Evolutionary conservation across 2,113 vertebrate species (phyloP).

Genomic region (Megaleporinus macrocephalus): DNA sequence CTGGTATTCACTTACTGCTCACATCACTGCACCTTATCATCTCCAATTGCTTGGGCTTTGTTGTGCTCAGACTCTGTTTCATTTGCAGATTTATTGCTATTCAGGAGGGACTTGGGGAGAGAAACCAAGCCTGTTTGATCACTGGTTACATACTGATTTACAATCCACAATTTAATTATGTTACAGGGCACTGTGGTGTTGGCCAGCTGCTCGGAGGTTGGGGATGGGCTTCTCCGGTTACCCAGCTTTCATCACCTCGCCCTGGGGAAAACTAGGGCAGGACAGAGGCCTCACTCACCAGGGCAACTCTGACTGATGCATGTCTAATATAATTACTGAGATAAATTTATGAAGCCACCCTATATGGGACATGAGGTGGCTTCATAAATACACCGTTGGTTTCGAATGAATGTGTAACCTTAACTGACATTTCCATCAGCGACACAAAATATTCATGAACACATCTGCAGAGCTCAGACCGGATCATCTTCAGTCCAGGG

Average conservation of each 20-base stretch:
- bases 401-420: slow-evolving; percentile 63
- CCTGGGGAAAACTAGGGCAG: slow-evolving; percentile 28
- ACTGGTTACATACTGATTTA: slow-evolving; percentile 79
- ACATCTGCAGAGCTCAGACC: neutral
- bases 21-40: slow-evolving; percentile 23
- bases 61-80: slow-evolving; percentile 69
- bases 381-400: slow-evolving; percentile 54
- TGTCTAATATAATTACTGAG: slow-evolving; percentile 61
- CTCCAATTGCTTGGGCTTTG: slow-evolving; percentile 61
- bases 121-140: slow-evolving; percentile 75
- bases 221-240: slow-evolving; percentile 61
- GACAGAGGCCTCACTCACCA: slow-evolving; percentile 27
- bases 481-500: slow-evolving; percentile 4
- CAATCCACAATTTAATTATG: slow-evolving; percentile 81
- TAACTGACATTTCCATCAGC: slow-evolving; percentile 54
- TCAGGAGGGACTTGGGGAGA: slow-evolving; percentile 51
- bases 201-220: slow-evolving; percentile 64
- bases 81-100: slow-evolving; percentile 74
- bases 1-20: slow-evolving; percentile 9
- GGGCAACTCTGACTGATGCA: slow-evolving; percentile 59
- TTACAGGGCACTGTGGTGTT: slow-evolving; percentile 68
- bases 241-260: slow-evolving; percentile 48
- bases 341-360: slow-evolving; percentile 47
- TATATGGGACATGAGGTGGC: slow-evolving; percentile 26
- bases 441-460: slow-evolving; percentile 56